Percentiles rank a stretch among this genome's conserved stretches.
Evolutionary conservation across 2,888 invertebrate genomes (phyloP).

Genomic region (Oegoconia quadripuncta): DNA sequence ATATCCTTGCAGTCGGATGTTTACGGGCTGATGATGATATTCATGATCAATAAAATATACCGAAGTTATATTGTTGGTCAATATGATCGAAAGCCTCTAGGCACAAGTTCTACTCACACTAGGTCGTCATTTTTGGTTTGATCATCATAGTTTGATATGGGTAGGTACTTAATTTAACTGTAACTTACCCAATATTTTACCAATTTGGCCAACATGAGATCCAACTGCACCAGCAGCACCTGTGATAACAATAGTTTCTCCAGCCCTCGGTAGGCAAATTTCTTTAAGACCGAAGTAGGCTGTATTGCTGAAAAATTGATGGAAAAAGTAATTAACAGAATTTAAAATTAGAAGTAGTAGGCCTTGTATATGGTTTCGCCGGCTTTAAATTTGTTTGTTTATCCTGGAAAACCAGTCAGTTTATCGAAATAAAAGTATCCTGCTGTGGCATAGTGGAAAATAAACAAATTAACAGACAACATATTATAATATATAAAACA

Average conservation of each 20-base stretch:
- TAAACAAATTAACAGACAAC: too few relatives aligned
- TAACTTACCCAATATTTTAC: conserved; percentile 80
- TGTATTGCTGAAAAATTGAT: conserved; percentile 76
- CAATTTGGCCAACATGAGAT: conserved; percentile 88
- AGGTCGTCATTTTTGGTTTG: not conserved
- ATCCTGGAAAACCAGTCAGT: too few relatives aligned
- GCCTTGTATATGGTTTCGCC: too few relatives aligned
- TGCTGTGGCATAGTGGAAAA: too few relatives aligned
- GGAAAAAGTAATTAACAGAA: not conserved
- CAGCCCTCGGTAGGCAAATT: conserved; percentile 83
- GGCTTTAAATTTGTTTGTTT: not conserved
- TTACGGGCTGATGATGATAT: too few relatives aligned
- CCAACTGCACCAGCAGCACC: conserved; percentile 90
- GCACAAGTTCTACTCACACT: too few relatives aligned
- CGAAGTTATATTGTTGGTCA: too few relatives aligned
- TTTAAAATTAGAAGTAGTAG: not conserved
- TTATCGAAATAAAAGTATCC: too few relatives aligned
- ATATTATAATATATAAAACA: too few relatives aligned
- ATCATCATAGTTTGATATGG: not conserved
- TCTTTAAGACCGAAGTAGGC: conserved; percentile 87
- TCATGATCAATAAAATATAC: too few relatives aligned
- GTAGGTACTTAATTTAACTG: not conserved
- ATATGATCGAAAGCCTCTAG: too few relatives aligned
- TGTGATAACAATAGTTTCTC: conserved; percentile 85
- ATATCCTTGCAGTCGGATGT: too few relatives aligned